Base-by-base conservation (phyloP, 2,797 vertebrate genomes). In the Oryzias sinensis region DNA sequence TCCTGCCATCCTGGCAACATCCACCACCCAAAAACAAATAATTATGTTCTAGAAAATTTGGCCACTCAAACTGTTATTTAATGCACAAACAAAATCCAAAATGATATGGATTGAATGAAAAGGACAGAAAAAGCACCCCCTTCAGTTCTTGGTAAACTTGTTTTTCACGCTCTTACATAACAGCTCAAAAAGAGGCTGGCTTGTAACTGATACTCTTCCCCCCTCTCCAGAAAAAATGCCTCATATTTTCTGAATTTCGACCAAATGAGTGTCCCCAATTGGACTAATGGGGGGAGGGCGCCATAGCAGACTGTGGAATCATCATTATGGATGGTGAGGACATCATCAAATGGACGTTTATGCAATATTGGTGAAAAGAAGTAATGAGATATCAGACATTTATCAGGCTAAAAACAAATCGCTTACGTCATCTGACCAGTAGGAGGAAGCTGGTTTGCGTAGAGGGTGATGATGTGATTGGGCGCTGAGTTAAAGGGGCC, bases 371-470 rank as follows among this genome's bases (percentile, higher is more conserved):
- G 33, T 33, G 33, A 3, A 11, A 33, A 33, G 33, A 3, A 33
- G 11, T 33, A 9, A 9, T 33, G 11, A 33, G 13, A 46, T 62
- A 70, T 67, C 62, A 59, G 40, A 78, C 71, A 65, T 80, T 17
- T 77, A 77, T 81, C 77, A 13, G 29, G 29, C 55, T 40, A 81
- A 75, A 77, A 77, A 83, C 68, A 44, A 67, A 78, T 41, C 65
- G 68, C 74, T 77, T 70, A 84, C 83, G 84, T 88, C 86, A 88
- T 75, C 54, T 61, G 65, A 82, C 57, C 68, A 70, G 64, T 46
- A 50, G 51, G 51, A 57, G 66, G 66, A 37, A 43, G 56, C 53
- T 62, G 18, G 9, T 69, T 70, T 70, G 70, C 63, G 71, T 68
- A 59, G 76, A 72, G 14, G 24, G 33, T 37, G 74, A 74, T 65